A percentile compares a stretch with the other conserved stretches of the same genome.
phyloP scores from a whole-genome alignment of 2,113 vertebrate species.

The Tinamus guttatus region DNA sequence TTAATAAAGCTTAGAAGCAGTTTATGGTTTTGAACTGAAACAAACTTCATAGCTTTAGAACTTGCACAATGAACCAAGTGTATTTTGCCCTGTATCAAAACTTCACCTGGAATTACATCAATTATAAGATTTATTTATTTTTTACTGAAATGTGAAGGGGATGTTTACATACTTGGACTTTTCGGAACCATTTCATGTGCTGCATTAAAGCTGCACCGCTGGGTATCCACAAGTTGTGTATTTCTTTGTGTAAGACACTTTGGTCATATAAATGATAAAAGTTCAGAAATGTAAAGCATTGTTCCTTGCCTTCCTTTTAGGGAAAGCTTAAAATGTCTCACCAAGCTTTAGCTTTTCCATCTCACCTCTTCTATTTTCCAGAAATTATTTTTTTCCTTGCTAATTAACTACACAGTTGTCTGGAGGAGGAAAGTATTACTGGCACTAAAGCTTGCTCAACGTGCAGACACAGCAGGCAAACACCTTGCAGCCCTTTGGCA shows the following conservation, averaged over 20 bases:
- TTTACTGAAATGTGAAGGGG: background rate
- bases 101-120: background rate
- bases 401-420: background rate
- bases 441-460: background rate
- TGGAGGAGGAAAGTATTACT: slow-evolving; percentile 17
- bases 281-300: slow-evolving; percentile 2
- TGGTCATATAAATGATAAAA: background rate
- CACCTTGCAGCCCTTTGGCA: slow-evolving; percentile 16
- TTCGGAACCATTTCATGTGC: background rate
- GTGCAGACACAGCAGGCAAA: background rate
- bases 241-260: background rate
- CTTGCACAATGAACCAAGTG: background rate
- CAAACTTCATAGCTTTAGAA: background rate
- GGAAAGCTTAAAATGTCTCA: slow-evolving; percentile 19
- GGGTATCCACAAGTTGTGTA: background rate
- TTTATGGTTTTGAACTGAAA: background rate
- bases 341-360: slow-evolving; percentile 20
- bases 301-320: background rate
- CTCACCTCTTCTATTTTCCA: background rate
- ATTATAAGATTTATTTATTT: background rate
- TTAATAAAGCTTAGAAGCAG: background rate
- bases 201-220: background rate
- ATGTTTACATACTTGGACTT: background rate
- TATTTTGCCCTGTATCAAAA: background rate
- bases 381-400: background rate